phyloP scores from a whole-genome alignment of 2,113 vertebrate species.

The Camelus dromedarius region DNA sequence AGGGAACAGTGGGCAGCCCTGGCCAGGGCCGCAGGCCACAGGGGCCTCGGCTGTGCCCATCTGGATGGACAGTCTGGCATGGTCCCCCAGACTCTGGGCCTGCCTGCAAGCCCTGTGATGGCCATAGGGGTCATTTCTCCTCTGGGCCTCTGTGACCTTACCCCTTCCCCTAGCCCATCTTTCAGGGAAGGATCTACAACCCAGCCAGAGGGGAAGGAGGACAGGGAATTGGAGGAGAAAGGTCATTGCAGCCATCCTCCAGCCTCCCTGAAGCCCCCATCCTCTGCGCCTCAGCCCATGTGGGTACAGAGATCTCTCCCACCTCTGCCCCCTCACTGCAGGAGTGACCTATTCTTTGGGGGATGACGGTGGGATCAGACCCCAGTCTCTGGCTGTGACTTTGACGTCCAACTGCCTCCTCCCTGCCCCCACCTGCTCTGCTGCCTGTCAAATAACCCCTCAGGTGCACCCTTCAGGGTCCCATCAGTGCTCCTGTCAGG shows the following conservation, averaged over 20 bases:
- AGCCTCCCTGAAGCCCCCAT: accelerated
- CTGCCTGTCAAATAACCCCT: constrained; percentile 90
- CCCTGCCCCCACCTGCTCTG: constrained; percentile 91
- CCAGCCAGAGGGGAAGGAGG: not conserved
- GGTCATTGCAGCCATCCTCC: accelerated
- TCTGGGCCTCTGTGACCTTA: not conserved
- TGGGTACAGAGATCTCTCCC: constrained; percentile 84
- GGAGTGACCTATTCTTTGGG: constrained; percentile 80
- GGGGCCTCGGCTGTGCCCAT: accelerated
- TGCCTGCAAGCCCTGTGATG: not conserved
- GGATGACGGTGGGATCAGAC: constrained; percentile 90
- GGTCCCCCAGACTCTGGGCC: not conserved
- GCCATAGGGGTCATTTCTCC: accelerated
- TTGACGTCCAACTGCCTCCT: constrained; percentile 89
- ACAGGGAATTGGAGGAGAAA: not conserved
- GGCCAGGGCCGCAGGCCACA: not conserved
- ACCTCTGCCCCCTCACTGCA: constrained; percentile 88
- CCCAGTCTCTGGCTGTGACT: constrained; percentile 90
- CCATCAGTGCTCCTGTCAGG: not conserved
- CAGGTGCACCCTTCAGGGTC: constrained; percentile 88
- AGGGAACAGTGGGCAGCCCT: accelerated
- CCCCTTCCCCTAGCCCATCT: too few species aligned
- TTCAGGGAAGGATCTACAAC: not conserved
- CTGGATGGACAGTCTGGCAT: not conserved
- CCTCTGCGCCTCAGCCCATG: too few species aligned